Evolutionary conservation across 2,888 invertebrate species (phyloP).

Genomic region (Scaptodrosophila latifasciaeformis): DNA sequence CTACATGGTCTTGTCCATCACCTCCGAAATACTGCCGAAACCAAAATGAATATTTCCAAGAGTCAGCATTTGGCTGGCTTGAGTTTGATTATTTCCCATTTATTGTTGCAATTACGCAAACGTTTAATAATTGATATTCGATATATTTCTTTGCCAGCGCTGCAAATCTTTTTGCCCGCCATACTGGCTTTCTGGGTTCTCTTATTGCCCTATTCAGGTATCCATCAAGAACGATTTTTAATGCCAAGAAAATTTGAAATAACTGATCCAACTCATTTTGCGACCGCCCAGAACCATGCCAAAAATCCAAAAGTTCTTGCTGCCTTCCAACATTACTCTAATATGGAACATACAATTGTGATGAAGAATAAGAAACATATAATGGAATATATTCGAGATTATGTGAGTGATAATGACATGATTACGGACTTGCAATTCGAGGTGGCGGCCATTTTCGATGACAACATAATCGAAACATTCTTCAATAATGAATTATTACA

Average conservation of each 20-base stretch:
- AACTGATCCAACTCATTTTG: conserved; percentile 7
- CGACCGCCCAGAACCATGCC: not conserved
- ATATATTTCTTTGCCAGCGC: conserved; percentile 11
- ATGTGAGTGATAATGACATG: not conserved
- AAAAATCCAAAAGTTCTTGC: not conserved
- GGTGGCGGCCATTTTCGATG: conserved; percentile 26
- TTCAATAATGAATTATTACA: conserved; percentile 37
- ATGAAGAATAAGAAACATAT: not conserved
- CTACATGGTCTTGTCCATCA: conserved; percentile 11
- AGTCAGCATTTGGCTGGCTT: not conserved
- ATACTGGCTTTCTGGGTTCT: conserved; percentile 18
- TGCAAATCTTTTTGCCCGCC: conserved; percentile 28
- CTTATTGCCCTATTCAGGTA: not conserved
- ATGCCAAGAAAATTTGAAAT: not conserved
- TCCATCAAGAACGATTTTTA: not conserved
- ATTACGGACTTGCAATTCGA: conserved; percentile 26
- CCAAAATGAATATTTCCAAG: not conserved
- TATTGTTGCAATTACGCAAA: conserved; percentile 21
- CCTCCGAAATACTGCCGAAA: conserved; percentile 8
- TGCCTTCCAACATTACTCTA: conserved; percentile 16
- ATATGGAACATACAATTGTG: not conserved
- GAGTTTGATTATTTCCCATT: not conserved
- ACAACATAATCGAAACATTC: conserved; percentile 24
- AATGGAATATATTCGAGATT: conserved; percentile 1
- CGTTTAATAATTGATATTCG: conserved; percentile 25